phyloP scores from a whole-genome alignment of 2,113 vertebrate genomes.

The Ictidomys tridecemlineatus region DNA sequence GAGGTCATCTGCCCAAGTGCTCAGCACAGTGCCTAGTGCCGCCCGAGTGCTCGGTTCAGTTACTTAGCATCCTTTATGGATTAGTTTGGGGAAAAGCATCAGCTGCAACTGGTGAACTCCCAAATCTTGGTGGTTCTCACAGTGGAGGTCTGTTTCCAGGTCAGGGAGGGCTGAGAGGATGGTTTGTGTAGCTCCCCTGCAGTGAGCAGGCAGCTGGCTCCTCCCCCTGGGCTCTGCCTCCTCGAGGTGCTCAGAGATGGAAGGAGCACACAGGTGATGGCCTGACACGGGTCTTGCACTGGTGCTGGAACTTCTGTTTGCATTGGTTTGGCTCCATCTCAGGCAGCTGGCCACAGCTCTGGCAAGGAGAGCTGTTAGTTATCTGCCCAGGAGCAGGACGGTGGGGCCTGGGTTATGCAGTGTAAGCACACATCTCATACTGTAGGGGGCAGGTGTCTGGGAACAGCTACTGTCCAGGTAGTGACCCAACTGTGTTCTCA shows the following conservation, averaged over 20 bases:
- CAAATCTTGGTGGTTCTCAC: not conserved
- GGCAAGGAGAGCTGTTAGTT: not conserved
- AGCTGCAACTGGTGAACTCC: not conserved
- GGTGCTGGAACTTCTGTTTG: not conserved
- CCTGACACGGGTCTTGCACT: fast-evolving
- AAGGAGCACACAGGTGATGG: not conserved
- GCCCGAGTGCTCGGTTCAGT: not conserved
- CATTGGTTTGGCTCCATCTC: not conserved
- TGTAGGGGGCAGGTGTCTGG: not conserved
- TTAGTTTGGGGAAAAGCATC: not conserved
- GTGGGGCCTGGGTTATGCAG: fast-evolving
- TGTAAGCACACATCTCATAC: too few relatives aligned
- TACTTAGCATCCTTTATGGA: not conserved
- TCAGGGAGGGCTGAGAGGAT: not conserved
- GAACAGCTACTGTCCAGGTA: fast-evolving
- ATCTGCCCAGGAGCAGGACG: too few relatives aligned
- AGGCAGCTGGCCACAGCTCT: not conserved
- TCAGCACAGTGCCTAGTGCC: fast-evolving
- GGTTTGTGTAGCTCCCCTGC: too few relatives aligned
- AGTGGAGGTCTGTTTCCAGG: not conserved
- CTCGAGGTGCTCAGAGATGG: not conserved
- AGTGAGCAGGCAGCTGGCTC: not conserved
- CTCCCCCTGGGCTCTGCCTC: not conserved
- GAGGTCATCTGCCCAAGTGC: fast-evolving
- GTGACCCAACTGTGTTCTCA: not conserved